Base-by-base conservation (phyloP, 2,797 vertebrate species). In the Columba guinea region DNA sequence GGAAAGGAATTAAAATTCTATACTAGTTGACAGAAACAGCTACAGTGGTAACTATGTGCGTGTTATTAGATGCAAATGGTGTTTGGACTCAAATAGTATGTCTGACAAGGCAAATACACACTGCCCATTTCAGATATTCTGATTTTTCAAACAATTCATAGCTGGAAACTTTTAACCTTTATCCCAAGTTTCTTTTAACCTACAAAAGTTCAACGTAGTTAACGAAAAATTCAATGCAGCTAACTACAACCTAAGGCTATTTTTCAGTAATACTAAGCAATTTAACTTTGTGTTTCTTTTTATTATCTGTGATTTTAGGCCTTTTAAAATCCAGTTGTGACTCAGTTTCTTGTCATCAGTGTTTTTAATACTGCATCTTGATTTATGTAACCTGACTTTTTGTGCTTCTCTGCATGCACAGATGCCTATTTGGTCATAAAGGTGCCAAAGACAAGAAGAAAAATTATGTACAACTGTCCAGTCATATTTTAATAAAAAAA, bases 1-100 rank as follows among this genome's bases (percentile, higher is more conserved):
- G 12, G 26, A 64, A 74, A 83, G 30, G 35, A 35, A 55, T 35
- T 9, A 4, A 51, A n/a, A n/a, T n/a, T n/a, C 30, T 11, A 12
- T 6, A 3, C 7, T 14, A 11, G 3, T 6, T 17, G 5, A 20
- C 28, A 39, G 52, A 14, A 44, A 2, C 3, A 63, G 59, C 27
- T 32, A 30, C 32, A 27, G 7, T 1, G 14, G 1, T 13, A 51
- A 41, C 27, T 3, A 10, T 2, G 28, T 8, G 2, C 20, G 5
- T 1, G 2, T 20, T 59, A 49, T 49, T 28, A 65, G 35, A 10
- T 23, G n/a, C 20, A 13, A 39, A 39, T 39, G 39, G 39, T 39
- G 39, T 39, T 39, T 39, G 39, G 39, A 39, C 39, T 39, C 39
- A 39, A 39, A 39, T 39, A 39, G 39, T 39, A 39, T 39, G 11